Conservation (phyloP, 2,888 invertebrate species). For the Cataglyphis livida region DNA sequence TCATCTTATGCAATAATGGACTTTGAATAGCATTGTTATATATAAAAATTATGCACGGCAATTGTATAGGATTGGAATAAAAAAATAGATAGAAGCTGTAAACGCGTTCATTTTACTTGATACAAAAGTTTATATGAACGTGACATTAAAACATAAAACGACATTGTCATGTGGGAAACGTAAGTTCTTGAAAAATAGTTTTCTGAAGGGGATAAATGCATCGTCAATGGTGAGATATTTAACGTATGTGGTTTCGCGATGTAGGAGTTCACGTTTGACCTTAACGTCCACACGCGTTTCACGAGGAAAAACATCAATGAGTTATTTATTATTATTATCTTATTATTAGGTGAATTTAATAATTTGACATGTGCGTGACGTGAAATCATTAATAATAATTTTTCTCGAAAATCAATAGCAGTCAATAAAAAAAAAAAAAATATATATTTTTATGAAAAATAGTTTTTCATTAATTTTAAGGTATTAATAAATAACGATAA, state of each 20-base stretch:
- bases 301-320: not conserved
- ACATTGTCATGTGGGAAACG: conserved; percentile 19
- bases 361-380: not conserved
- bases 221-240: conserved; percentile 12
- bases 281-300: conserved; percentile 52
- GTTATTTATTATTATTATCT: conserved; percentile 36
- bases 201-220: conserved; percentile 29
- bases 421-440: not conserved
- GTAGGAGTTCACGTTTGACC: conserved; percentile 56
- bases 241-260: not conserved
- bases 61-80: not conserved
- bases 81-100: not conserved
- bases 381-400: not conserved
- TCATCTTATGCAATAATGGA: conserved; percentile 24
- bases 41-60: conserved; percentile 3
- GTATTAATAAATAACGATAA: not conserved
- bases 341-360: not conserved
- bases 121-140: conserved; percentile 16
- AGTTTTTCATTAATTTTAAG: not conserved
- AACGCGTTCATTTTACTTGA: not conserved
- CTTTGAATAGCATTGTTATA: not conserved
- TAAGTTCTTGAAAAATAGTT: not conserved
- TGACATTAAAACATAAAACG: conserved; percentile 35
- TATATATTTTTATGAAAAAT: not conserved
- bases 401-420: not conserved